These are phyloP conservation scores for Antheraea yamamai DNA, from an alignment of 2,888 invertebrate genomes.

Conservation along the genomic window DNA sequence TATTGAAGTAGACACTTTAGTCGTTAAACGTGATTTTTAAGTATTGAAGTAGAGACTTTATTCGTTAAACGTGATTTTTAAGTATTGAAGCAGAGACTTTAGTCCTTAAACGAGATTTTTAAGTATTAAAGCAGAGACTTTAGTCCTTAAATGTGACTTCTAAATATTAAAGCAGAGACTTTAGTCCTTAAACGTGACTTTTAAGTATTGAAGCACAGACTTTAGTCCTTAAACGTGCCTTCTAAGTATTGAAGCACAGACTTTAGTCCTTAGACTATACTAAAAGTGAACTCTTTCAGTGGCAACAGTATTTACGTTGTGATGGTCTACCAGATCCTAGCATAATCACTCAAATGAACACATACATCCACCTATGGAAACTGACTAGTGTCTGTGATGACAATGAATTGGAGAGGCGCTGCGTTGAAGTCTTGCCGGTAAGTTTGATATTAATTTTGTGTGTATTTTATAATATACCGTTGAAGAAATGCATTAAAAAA, in stretches of 20 bases:
- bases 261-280: too few relatives aligned
- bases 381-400: conserved; percentile 62
- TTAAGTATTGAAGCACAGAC: too few relatives aligned
- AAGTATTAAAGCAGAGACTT: too few relatives aligned
- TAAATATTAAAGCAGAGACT: too few relatives aligned
- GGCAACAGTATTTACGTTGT: conserved; percentile 82
- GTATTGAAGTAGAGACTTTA: neutral
- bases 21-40: too few relatives aligned
- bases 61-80: neutral
- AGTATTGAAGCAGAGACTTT: neutral
- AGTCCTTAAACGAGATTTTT: too few relatives aligned
- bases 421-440: conserved; percentile 76
- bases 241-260: too few relatives aligned
- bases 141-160: too few relatives aligned
- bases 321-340: conserved; percentile 84
- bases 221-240: too few relatives aligned
- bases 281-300: conserved; percentile 56
- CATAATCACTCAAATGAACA: conserved; percentile 80
- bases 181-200: too few relatives aligned
- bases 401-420: conserved; percentile 68
- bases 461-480: neutral
- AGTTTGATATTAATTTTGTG: conserved; percentile 27
- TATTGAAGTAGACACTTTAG: too few relatives aligned
- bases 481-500: neutral
- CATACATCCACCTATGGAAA: conserved; percentile 81